phyloP scores from a whole-genome alignment of 2,888 invertebrate genomes.

The Nephrotoma appendiculata region DNA sequence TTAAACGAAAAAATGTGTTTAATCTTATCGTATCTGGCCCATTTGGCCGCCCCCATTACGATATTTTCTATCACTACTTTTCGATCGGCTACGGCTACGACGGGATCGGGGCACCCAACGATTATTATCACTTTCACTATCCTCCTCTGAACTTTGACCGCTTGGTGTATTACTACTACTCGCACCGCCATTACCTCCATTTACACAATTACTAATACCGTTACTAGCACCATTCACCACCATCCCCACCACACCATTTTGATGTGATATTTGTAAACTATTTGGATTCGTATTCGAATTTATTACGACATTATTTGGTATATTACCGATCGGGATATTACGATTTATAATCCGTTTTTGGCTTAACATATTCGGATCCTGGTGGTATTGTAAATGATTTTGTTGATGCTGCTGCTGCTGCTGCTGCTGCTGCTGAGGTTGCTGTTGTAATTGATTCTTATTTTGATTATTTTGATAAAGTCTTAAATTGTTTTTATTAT shows the following conservation, averaged over 20 bases:
- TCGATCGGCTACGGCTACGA: constrained; percentile 18
- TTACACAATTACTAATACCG: constrained; percentile 7
- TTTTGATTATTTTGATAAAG: constrained; percentile 10
- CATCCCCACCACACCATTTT: constrained; percentile 1
- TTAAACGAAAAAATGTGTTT: background rate
- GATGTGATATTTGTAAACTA: background rate
- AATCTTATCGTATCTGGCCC: constrained; percentile 1
- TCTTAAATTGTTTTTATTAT: constrained; percentile 10
- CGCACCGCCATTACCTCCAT: constrained; percentile 11
- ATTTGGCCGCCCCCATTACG: constrained; percentile 7
- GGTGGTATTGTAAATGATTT: constrained; percentile 9
- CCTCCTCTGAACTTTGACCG: constrained; percentile 18
- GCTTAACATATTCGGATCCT: constrained; percentile 11
- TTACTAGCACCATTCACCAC: background rate
- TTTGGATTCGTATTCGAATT: background rate
- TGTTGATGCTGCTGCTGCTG: constrained; percentile 9
- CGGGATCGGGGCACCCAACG: constrained; percentile 18
- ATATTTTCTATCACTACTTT: constrained; percentile 19
- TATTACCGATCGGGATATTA: background rate
- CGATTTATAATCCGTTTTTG: background rate
- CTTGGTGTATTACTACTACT: constrained; percentile 1
- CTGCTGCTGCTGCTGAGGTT: constrained; percentile 11
- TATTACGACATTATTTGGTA: background rate
- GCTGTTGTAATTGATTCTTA: constrained; percentile 12
- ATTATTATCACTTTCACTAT: constrained; percentile 18